Evolutionary conservation across 2,113 vertebrate genomes (phyloP).

Genomic region (Oreochromis aureus): DNA sequence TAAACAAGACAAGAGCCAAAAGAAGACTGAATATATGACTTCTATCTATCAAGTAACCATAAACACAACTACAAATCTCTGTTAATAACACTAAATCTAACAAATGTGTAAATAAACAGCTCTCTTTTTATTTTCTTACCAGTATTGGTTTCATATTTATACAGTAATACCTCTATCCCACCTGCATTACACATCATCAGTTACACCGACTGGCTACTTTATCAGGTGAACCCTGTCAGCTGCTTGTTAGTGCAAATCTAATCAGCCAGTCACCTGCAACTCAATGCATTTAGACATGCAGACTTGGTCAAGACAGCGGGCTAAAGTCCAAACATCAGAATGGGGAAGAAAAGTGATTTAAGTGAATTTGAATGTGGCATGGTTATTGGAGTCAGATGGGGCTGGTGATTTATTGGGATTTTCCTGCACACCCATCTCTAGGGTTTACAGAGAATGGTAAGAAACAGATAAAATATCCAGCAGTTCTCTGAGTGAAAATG

Average conservation of each 20-base stretch:
- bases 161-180: neutral
- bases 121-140: neutral
- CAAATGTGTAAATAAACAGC: neutral
- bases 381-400: neutral
- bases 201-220: neutral
- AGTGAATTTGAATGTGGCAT: neutral
- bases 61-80: neutral
- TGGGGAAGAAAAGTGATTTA: neutral
- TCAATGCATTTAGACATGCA: neutral
- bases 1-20: neutral
- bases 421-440: neutral
- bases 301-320: neutral
- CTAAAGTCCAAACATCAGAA: neutral
- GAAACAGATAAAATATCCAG: neutral
- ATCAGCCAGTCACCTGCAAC: neutral
- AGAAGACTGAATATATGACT: neutral
- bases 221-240: neutral
- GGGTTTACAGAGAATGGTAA: neutral
- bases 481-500: neutral
- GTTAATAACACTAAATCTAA: neutral
- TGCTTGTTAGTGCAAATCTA: neutral
- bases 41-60: neutral
- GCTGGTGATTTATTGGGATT: neutral
- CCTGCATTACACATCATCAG: neutral
- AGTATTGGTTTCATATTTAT: neutral